A percentile compares a stretch with the other conserved stretches of the same genome.
Conservation (phyloP, 2,113 vertebrate genomes). For the Hylia prasina region DNA sequence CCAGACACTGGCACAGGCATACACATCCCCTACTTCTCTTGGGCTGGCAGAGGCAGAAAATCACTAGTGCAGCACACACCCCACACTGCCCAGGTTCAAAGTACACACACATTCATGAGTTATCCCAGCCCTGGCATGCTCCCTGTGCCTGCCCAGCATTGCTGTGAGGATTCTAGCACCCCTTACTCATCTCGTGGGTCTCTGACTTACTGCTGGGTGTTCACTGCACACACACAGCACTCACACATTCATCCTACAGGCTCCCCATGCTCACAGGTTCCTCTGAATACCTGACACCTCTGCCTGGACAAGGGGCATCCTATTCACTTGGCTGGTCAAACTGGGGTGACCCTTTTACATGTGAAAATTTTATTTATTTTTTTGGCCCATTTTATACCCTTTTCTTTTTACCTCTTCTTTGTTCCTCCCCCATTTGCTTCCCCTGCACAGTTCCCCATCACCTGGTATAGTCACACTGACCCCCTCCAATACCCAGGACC, state of each 20-base stretch:
- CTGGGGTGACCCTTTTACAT: not conserved
- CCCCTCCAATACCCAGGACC: not conserved
- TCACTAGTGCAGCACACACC: not conserved
- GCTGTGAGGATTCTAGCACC: rapidly evolving
- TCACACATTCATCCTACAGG: not conserved
- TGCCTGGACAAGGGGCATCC: rapidly evolving
- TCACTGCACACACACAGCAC: rapidly evolving
- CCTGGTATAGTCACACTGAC: not conserved
- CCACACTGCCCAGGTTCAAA: not conserved
- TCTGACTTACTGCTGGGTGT: rapidly evolving
- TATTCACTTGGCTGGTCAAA: not conserved
- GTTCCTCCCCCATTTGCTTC: not conserved
- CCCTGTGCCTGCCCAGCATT: rapidly evolving
- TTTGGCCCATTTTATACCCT: not conserved
- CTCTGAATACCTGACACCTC: not conserved
- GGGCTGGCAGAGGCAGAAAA: not conserved
- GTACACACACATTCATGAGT: rapidly evolving
- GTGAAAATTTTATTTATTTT: too few species aligned
- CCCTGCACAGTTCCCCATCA: not conserved
- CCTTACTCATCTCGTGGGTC: rapidly evolving
- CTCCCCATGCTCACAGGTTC: rapidly evolving
- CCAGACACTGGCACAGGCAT: rapidly evolving
- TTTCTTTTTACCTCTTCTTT: not conserved
- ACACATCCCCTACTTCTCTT: rapidly evolving
- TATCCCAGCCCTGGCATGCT: rapidly evolving